Conservation (phyloP, 2,797 vertebrate species). For the Zenarchopterus dispar region DNA sequence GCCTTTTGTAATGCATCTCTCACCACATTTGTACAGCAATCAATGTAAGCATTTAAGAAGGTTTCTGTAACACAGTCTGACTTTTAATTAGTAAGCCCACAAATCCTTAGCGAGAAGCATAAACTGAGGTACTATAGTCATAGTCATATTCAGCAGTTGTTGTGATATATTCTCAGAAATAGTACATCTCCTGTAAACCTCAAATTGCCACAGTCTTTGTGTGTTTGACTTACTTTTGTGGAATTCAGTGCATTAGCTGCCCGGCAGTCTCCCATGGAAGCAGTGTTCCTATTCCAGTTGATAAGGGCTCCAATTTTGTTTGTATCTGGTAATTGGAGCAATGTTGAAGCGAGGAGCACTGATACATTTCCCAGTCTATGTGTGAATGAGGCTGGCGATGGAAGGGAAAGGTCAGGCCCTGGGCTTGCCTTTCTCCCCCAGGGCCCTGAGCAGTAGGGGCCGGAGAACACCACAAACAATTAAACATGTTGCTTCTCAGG, state of each 20-base stretch:
- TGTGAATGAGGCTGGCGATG: slow-evolving; percentile 78
- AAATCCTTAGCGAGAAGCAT: slow-evolving; percentile 30
- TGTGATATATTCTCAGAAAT: slow-evolving; percentile 18
- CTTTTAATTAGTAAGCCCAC: slow-evolving; percentile 38
- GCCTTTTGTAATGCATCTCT: slow-evolving; percentile 58
- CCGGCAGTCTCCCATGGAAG: slow-evolving; percentile 51
- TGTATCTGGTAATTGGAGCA: slow-evolving; percentile 85
- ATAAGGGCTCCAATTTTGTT: slow-evolving; percentile 73
- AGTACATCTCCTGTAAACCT: slow-evolving; percentile 7
- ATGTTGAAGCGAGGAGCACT: slow-evolving; percentile 78
- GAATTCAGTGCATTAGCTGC: slow-evolving; percentile 35
- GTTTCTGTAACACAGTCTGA: slow-evolving; percentile 45
- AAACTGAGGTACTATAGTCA: slow-evolving; percentile 36
- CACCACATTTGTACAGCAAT: slow-evolving; percentile 53
- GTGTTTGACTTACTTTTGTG: slow-evolving; percentile 31
- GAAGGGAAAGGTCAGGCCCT: slow-evolving; percentile 83
- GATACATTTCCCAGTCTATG: slow-evolving; percentile 83
- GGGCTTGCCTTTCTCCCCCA: slow-evolving; percentile 78
- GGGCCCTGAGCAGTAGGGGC: slow-evolving; percentile 78
- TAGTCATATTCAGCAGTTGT: slow-evolving; percentile 9
- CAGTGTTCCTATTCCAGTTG: slow-evolving; percentile 60
- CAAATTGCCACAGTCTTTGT: slow-evolving; percentile 6
- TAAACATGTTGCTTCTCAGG: slow-evolving; percentile 82
- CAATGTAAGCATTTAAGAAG: slow-evolving; percentile 58
- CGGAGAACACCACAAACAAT: slow-evolving; percentile 85